These are phyloP conservation scores for Benitochromis conjunctus DNA, from an alignment of 2,113 vertebrate species.

Conservation along the genomic window DNA sequence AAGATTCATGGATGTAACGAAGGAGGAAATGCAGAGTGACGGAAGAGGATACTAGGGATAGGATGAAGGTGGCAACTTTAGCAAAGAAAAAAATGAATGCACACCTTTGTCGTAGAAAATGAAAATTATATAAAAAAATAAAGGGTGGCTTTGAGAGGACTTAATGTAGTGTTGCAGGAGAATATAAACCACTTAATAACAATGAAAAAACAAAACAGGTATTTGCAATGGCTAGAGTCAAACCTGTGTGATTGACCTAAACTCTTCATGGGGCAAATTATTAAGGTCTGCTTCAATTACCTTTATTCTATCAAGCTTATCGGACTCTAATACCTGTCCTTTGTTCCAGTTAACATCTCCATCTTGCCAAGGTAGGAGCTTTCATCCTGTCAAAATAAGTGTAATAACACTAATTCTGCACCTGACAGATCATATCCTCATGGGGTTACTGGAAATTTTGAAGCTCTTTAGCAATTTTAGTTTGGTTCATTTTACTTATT, in stretches of 20 bases:
- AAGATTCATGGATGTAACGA: background rate
- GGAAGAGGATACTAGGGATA: background rate
- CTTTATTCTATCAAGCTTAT: background rate
- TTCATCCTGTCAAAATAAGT: constrained; percentile 43
- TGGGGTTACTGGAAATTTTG: background rate
- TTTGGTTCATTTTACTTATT: background rate
- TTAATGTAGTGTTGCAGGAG: background rate
- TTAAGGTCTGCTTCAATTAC: background rate
- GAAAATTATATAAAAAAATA: background rate
- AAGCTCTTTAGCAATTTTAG: background rate
- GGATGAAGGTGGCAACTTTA: background rate
- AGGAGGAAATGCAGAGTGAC: background rate
- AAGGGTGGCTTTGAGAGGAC: background rate
- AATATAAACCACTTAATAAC: background rate
- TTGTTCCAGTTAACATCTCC: constrained; percentile 2
- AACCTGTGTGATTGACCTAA: background rate
- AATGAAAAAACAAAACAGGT: background rate
- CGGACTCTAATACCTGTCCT: background rate
- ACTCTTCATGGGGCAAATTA: background rate
- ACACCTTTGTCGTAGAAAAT: background rate
- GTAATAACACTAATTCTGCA: constrained; percentile 36
- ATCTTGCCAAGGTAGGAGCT: background rate
- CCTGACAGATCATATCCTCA: constrained; percentile 10
- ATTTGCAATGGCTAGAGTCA: background rate
- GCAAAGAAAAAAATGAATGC: background rate